Evolutionary conservation across 1,140 invertebrate genomes (phyloP).

Genomic region (Mamestra configurata): DNA sequence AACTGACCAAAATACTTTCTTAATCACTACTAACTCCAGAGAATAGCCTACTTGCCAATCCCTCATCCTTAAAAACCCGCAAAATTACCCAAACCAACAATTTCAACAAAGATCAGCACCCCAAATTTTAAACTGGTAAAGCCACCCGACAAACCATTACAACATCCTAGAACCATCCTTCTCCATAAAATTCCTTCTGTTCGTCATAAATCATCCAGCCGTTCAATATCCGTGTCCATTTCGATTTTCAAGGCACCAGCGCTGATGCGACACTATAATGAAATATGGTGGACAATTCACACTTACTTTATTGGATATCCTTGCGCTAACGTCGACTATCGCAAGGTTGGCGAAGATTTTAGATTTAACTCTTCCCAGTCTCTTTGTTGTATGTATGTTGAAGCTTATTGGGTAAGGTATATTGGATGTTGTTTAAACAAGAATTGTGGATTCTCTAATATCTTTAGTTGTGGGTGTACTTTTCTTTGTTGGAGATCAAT

Average conservation of each 20-base stretch:
- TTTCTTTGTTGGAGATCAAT: not conserved
- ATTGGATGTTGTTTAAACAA: constrained; percentile 2
- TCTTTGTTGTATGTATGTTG: not conserved
- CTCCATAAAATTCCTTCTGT: constrained; percentile 31
- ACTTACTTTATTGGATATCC: constrained; percentile 50
- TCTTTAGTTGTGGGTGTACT: too few relatives aligned
- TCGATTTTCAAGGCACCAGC: constrained; percentile 43
- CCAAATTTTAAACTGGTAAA: not conserved
- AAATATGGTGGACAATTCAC: constrained; percentile 51
- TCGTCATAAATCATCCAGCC: constrained; percentile 27
- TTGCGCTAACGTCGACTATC: constrained; percentile 1
- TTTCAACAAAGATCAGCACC: not conserved
- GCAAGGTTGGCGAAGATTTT: constrained; percentile 30
- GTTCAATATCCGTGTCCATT: constrained; percentile 47
- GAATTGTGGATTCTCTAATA: not conserved
- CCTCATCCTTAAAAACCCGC: too few relatives aligned
- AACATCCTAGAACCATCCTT: not conserved
- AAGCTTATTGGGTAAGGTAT: constrained; percentile 7
- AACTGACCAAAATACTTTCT: too few relatives aligned
- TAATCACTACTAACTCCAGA: too few relatives aligned
- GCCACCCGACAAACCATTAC: not conserved
- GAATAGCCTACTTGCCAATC: too few relatives aligned
- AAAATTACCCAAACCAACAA: too few relatives aligned
- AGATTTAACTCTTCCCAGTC: constrained; percentile 16
- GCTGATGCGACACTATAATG: constrained; percentile 51